Evolutionary conservation across 2,113 vertebrate species (phyloP).

Genomic region (Chaenogobius annularis): DNA sequence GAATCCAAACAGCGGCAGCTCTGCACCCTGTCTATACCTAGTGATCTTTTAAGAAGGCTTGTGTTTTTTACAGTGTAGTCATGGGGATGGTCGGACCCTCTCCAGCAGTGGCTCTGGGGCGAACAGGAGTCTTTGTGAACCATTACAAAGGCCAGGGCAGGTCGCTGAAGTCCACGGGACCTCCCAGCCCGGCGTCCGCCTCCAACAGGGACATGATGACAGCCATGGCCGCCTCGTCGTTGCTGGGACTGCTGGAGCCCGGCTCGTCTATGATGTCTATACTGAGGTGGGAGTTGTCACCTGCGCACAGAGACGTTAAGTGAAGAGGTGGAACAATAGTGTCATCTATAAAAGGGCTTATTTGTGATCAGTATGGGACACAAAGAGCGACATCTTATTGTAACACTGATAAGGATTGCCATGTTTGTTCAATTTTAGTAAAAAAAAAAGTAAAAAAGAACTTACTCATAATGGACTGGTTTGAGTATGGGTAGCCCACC

Average conservation of each 20-base stretch:
- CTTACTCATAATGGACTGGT: slow-evolving; percentile 95
- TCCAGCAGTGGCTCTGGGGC: slow-evolving; percentile 40
- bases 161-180: slow-evolving; percentile 98
- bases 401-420: too few species aligned
- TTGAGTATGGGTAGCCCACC: slow-evolving; percentile 94
- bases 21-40: slow-evolving; percentile 4
- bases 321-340: not conserved
- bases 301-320: slow-evolving; percentile 58
- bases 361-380: not conserved
- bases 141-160: slow-evolving; percentile 96
- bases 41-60: slow-evolving; percentile 1
- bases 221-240: slow-evolving; percentile 97
- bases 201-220: slow-evolving; percentile 99
- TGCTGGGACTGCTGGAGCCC: slow-evolving; percentile 96
- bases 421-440: not conserved
- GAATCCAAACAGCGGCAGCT: slow-evolving; percentile 16
- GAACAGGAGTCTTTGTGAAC: slow-evolving; percentile 1
- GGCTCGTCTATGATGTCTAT: slow-evolving; percentile 97
- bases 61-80: slow-evolving; percentile 33
- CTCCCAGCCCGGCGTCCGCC: slow-evolving; percentile 95
- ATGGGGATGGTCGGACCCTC: slow-evolving; percentile 21
- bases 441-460: too few species aligned
- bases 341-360: not conserved
- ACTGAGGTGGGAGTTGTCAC: slow-evolving; percentile 93
- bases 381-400: not conserved